A percentile compares a stretch with the other conserved stretches of the same genome.
Conservation (phyloP, 2,797 vertebrate genomes). For the Cottoperca gobio region DNA sequence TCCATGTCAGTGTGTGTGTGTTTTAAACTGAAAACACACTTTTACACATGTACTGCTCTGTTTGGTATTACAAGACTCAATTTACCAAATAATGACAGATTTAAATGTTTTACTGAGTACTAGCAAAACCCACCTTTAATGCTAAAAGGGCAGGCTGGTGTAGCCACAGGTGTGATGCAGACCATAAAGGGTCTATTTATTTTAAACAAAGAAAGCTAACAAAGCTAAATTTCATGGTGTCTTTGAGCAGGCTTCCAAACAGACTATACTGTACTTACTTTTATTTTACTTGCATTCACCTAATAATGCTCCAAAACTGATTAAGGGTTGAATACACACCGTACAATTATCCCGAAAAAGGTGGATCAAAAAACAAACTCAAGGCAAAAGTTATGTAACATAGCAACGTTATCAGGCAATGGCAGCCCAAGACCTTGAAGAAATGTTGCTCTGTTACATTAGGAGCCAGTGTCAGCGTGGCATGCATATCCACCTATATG, state of each 20-base stretch:
- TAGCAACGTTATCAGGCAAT: neutral
- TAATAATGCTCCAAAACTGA: neutral
- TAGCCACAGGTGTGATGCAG: neutral
- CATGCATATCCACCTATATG: neutral
- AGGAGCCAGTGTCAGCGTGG: neutral
- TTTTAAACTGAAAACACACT: conserved; percentile 6
- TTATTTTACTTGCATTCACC: neutral
- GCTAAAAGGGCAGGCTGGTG: neutral
- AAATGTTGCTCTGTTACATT: conserved; percentile 15
- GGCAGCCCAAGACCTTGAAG: neutral
- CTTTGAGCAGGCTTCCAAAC: neutral
- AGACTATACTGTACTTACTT: neutral
- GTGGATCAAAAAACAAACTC: neutral
- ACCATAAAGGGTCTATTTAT: neutral
- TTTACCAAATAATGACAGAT: neutral
- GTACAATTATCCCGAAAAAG: neutral
- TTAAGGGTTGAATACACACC: neutral
- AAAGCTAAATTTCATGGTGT: neutral
- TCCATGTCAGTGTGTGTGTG: conserved; percentile 4
- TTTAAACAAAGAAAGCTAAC: neutral
- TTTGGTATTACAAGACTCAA: neutral
- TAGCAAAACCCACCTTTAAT: neutral
- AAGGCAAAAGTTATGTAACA: neutral
- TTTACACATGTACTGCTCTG: conserved; percentile 2
- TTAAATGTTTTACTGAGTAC: neutral